Evolutionary conservation across 1,140 invertebrate species (phyloP).

Genomic region (Drosophila tristis): DNA sequence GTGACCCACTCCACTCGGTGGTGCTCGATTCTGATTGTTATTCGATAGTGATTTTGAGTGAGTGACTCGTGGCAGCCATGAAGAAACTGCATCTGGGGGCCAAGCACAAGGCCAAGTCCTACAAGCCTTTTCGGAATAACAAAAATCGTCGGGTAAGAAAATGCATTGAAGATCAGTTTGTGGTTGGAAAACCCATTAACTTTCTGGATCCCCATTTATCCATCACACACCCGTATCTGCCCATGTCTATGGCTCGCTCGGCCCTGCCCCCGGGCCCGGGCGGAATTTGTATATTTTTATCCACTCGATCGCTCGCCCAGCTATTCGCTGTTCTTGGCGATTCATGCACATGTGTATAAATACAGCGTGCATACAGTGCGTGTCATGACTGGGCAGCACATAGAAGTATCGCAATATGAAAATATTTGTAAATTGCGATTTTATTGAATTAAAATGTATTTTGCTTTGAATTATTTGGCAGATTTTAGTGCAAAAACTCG

Average conservation of each 20-base stretch:
- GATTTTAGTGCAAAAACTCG: too few species aligned
- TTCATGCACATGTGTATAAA: slow-evolving; percentile 24
- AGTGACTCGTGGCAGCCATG: slow-evolving; percentile 40
- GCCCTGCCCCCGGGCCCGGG: slow-evolving; percentile 51
- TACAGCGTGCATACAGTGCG: slow-evolving; percentile 33
- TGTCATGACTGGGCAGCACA: background rate
- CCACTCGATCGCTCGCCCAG: slow-evolving; percentile 63
- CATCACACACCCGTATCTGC: background rate
- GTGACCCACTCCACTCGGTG: slow-evolving; percentile 1
- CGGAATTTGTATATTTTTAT: slow-evolving; percentile 75
- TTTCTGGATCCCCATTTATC: background rate
- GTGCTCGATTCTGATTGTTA: slow-evolving; percentile 9
- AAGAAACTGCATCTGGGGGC: slow-evolving; percentile 77
- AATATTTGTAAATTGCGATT: too few species aligned
- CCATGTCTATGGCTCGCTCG: slow-evolving; percentile 24
- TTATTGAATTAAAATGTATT: too few species aligned
- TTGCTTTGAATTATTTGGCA: too few species aligned
- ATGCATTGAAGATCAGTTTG: background rate
- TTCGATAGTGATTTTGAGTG: slow-evolving; percentile 8
- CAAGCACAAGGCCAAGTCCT: slow-evolving; percentile 70
- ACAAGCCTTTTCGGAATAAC: slow-evolving; percentile 76
- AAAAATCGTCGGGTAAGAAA: slow-evolving; percentile 75
- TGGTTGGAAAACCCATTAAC: too few species aligned
- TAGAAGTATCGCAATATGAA: too few species aligned
- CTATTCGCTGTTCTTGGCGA: slow-evolving; percentile 45